Conservation (phyloP, 1,140 invertebrate genomes). For the Euura saliciscinereae region DNA sequence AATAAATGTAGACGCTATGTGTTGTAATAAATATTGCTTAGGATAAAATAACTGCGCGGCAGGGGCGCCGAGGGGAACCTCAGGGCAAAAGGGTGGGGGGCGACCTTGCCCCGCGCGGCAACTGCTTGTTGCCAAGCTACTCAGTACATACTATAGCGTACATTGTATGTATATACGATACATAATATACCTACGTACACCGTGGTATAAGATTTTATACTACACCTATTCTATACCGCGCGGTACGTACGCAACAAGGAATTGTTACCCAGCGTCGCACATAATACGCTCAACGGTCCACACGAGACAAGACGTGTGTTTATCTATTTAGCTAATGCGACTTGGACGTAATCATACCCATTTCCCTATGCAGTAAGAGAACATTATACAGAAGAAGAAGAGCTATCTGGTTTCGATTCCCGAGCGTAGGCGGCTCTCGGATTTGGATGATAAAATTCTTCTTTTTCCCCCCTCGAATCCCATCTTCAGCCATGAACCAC, state of each 20-base stretch:
- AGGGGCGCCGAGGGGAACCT: neutral
- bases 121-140: slow-evolving; percentile 58
- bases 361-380: neutral
- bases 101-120: slow-evolving; percentile 55
- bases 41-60: slow-evolving; percentile 47
- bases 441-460: neutral
- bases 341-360: neutral
- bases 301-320: too few species aligned
- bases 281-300: too few species aligned
- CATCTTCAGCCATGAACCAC: too few species aligned
- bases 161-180: slow-evolving; percentile 22
- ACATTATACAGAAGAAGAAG: neutral
- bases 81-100: slow-evolving; percentile 36
- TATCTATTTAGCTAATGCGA: neutral
- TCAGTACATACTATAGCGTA: slow-evolving; percentile 46
- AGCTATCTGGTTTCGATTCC: neutral
- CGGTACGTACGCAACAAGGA: neutral
- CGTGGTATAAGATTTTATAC: neutral
- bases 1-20: slow-evolving; percentile 17
- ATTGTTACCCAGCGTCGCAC: neutral
- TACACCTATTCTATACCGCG: neutral
- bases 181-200: slow-evolving; percentile 15
- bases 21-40: slow-evolving; percentile 54
- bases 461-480: neutral
- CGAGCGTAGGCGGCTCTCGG: neutral